Evolutionary conservation across 2,797 vertebrate species (phyloP), one percentile per base, ranked within the genome.

Genomic region (Coluber constrictor): DNA sequence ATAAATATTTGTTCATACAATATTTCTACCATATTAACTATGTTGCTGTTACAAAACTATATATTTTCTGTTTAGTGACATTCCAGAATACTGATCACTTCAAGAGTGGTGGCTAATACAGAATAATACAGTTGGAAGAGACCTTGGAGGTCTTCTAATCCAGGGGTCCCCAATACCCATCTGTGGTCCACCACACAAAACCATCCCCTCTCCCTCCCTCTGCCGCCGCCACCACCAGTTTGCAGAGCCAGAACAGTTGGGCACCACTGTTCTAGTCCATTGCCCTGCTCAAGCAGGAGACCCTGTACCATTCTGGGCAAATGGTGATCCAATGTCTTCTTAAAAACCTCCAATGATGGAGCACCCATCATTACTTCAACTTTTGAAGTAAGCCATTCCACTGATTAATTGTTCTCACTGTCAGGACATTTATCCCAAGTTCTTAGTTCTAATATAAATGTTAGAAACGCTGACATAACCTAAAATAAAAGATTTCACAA

Each of bases 391-490:
- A 66, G 63, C 63, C 13, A 70, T 70, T 70, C 13, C 63, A 32
- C 29, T 70, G 63, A 70, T n/a, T 15, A 66, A 66, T 66, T 66
- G 63, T 66, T 70, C 5, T 32, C 29, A 70, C 13, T 70, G 29
- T 70, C 63, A n/a, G 29, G 29, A 66, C 11, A 66, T 15, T 32
- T 70, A 13, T 70, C 29, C 29, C n/a, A 16, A 70, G 5, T 70
- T 70, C 89, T 94, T 32, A 15, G 5, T 70, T 70, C 89, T 94
- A 88, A 57, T 94, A 91, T 86, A n/a, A 93, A 11, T 95, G 96
- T 96, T 95, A 95, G 91, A 94, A 92, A 88, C 74, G 92, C 29
- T 94, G 96, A 95, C 93, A 96, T 96, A 96, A 92, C 87, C 88
- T 96, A 54, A 95, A 89, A 92, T 90, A 95, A 93, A 96, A 94